Conservation (phyloP, 2,888 invertebrate genomes). For the Bellardia pandia region DNA sequence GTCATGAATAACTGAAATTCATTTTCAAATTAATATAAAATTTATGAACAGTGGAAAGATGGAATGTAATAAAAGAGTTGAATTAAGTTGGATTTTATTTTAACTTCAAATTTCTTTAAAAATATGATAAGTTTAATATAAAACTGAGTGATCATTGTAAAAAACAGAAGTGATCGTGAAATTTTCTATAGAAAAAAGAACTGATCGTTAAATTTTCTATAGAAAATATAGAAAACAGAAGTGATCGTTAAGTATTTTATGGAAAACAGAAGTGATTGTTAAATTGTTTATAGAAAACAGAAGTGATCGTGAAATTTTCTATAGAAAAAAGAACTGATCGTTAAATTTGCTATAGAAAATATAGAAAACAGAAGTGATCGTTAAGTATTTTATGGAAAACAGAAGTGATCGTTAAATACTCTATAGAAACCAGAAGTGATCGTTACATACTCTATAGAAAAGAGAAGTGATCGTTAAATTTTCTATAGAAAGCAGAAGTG, state of each 20-base stretch:
- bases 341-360: neutral
- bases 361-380: neutral
- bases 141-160: neutral
- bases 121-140: neutral
- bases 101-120: too few relatives aligned
- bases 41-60: conserved; percentile 16
- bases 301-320: neutral
- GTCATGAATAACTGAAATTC: conserved; percentile 42
- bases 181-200: neutral
- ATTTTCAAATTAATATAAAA: conserved; percentile 44
- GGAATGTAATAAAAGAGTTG: conserved; percentile 1
- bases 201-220: neutral
- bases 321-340: neutral
- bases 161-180: neutral
- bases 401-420: neutral
- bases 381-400: too few relatives aligned
- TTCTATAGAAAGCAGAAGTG: neutral
- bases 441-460: neutral
- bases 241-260: neutral
- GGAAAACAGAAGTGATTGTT: too few relatives aligned
- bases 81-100: neutral
- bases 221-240: too few relatives aligned
- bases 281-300: too few relatives aligned
- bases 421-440: neutral
- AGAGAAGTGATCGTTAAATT: neutral